Conservation (phyloP, 2,797 vertebrate species). For the Oryzias dopingdopingensis region DNA sequence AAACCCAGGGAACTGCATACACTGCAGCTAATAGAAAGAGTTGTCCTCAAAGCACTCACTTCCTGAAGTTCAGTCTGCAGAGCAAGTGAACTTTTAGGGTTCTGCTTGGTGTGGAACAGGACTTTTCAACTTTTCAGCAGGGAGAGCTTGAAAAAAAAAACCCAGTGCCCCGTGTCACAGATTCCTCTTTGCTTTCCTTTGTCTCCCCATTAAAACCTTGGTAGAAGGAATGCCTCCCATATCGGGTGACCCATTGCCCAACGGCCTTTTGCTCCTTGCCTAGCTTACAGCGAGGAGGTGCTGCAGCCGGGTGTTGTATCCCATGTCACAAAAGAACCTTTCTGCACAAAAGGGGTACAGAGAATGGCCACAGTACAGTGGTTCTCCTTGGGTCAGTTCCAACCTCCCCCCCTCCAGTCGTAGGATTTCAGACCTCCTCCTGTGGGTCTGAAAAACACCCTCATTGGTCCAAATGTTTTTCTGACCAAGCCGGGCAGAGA, state of each 20-base stretch:
- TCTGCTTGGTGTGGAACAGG: not conserved
- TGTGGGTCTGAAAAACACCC: conserved; percentile 43
- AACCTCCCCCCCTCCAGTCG: conserved; percentile 22
- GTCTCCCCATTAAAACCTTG: conserved; percentile 57
- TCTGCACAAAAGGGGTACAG: conserved; percentile 77
- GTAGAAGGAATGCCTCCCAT: conserved; percentile 68
- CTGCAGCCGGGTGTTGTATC: conserved; percentile 71
- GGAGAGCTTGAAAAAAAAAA: conserved; percentile 33
- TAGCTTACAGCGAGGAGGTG: conserved; percentile 61
- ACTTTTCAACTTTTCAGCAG: not conserved
- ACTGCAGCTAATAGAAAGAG: conserved; percentile 43
- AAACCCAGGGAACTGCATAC: conserved; percentile 38
- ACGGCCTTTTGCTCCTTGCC: conserved; percentile 68
- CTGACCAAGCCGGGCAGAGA: conserved; percentile 53
- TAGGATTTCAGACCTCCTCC: conserved; percentile 74
- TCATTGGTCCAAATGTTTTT: conserved; percentile 63
- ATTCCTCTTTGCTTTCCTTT: conserved; percentile 64
- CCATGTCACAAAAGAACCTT: conserved; percentile 82
- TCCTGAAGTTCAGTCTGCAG: no score
- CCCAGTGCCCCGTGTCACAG: conserved; percentile 44
- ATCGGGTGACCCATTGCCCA: conserved; percentile 78
- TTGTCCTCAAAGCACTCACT: no score
- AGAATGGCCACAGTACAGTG: conserved; percentile 69
- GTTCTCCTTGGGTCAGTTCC: conserved; percentile 68
- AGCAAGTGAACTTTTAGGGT: conserved; percentile 4